A percentile compares a stretch with the other conserved stretches of the same genome.
Evolutionary conservation across 2,113 vertebrate genomes (phyloP).

Genomic region (Lutjanus erythropterus): DNA sequence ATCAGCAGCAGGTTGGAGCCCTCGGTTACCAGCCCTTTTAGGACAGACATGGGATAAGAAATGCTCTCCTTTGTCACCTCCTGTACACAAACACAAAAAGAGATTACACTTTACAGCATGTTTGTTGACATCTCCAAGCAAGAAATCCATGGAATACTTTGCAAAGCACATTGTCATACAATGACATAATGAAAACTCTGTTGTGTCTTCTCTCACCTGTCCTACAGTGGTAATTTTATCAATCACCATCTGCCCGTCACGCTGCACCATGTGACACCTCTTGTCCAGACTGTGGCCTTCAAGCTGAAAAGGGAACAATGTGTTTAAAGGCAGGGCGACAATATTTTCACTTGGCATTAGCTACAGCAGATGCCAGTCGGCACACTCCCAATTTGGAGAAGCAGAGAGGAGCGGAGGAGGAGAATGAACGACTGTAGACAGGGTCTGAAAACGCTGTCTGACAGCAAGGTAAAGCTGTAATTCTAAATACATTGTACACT

Average conservation of each 20-base stretch:
- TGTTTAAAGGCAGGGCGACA: not conserved
- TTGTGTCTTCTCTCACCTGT: conserved; percentile 82
- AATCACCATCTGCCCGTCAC: conserved; percentile 81
- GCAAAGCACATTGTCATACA: too few species aligned
- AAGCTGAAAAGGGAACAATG: conserved; percentile 76
- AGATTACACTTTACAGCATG: not conserved
- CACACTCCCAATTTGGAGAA: too few species aligned
- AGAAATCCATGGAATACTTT: not conserved
- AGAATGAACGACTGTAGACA: too few species aligned
- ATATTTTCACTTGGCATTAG: not conserved
- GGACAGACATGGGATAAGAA: conserved; percentile 67
- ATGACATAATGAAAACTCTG: not conserved
- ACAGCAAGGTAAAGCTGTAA: too few species aligned
- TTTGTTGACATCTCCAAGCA: not conserved
- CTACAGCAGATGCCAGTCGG: too few species aligned
- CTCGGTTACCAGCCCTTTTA: conserved; percentile 88
- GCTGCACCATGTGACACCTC: conserved; percentile 82
- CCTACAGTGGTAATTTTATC: conserved; percentile 83
- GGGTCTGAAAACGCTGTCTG: too few species aligned
- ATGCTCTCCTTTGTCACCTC: conserved; percentile 75
- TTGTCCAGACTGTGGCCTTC: conserved; percentile 81
- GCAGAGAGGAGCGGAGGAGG: too few species aligned
- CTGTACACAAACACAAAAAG: conserved; percentile 59
- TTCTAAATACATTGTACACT: too few species aligned
- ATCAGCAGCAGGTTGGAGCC: conserved; percentile 90